Evolutionary conservation across 2,113 vertebrate genomes (phyloP), one percentile per base, ranked within the genome.

Genomic region (Mohoua ochrocephala): DNA sequence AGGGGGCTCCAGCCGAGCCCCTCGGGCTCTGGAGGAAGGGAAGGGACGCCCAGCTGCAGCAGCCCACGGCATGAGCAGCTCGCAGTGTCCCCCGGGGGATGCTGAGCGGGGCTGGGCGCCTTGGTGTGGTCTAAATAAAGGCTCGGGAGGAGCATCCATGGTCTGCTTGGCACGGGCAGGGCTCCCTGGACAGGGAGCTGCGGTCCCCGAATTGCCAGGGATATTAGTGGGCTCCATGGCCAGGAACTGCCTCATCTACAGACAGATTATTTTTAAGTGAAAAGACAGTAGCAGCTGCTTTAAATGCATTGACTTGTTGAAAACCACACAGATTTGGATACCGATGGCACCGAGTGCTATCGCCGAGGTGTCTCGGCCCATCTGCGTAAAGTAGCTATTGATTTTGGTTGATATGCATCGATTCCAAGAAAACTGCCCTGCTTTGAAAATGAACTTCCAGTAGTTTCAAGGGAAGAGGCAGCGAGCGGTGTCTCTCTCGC

Each of bases 381-480:
- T 97, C 97, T 89, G 93, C 89, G 84, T 73, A 61, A 89, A 97
- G 98, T 73, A 95, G 69, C 95, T 97, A 98, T 98, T 95, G 98
- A 98, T 98, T 97, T 87, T 95, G 96, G 96, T 95, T 98, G 98
- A 98, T 98, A 97, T 94, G 97, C 98, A 98, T 98, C 84, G 97
- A 98, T 98, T 97, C 96, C 93, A 90, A 96, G 97, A 96, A 97
- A 98, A 98, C 97, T 84, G 97, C 97, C 93, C 89, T 69, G 97
- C 97, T 98, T 98, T 97, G 97, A 97, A 98, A 98, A 98, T 97
- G 97, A 98, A 97, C 97, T 98, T 97, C 97, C 97, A 97, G 97
- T 70, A 88, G 97, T 96, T 98, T 91, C 86, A 93, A 93, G 94
- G 93, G 95, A 97, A 91, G 90, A 95, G 64, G 85, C 69, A 8